Conservation (phyloP, 2,113 vertebrate genomes). For the Beaufortia kweichowensis region DNA sequence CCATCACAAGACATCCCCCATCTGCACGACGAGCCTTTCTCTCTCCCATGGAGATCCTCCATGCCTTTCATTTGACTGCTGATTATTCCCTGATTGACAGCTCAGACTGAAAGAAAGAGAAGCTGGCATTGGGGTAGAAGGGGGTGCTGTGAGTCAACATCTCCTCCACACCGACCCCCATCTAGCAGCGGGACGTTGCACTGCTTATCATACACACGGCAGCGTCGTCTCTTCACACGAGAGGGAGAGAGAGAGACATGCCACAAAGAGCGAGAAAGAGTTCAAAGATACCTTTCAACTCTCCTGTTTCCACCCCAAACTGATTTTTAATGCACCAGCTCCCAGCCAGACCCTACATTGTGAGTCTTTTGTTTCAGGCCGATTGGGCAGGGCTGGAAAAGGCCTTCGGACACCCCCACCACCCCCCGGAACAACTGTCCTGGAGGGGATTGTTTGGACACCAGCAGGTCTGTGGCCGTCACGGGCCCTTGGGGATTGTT, state of each 20-base stretch:
- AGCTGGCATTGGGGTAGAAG: not conserved
- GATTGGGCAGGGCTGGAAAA: constrained; percentile 28
- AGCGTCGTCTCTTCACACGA: constrained; percentile 29
- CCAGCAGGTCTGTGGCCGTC: constrained; percentile 35
- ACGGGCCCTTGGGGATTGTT: constrained; percentile 29
- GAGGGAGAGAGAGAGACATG: constrained; percentile 1
- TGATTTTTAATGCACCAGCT: constrained; percentile 43
- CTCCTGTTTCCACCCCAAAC: constrained; percentile 37
- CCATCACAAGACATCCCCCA: constrained; percentile 2
- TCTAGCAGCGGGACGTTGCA: constrained; percentile 36
- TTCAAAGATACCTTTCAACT: constrained; percentile 46
- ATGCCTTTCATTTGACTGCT: constrained; percentile 29
- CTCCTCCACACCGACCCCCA: constrained; percentile 26
- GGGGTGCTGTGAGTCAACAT: constrained; percentile 26
- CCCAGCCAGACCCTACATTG: constrained; percentile 42
- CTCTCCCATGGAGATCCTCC: constrained; percentile 35
- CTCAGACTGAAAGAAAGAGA: constrained; percentile 31
- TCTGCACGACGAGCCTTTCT: not conserved
- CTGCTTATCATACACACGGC: constrained; percentile 45
- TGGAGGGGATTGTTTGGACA: constrained; percentile 40
- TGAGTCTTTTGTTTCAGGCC: constrained; percentile 32
- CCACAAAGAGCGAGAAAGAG: constrained; percentile 38
- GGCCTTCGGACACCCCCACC: constrained; percentile 3
- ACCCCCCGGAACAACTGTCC: not conserved
- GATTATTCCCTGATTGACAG: constrained; percentile 49